Conservation (phyloP, 1,140 invertebrate species). For the Drepana arcuata region DNA sequence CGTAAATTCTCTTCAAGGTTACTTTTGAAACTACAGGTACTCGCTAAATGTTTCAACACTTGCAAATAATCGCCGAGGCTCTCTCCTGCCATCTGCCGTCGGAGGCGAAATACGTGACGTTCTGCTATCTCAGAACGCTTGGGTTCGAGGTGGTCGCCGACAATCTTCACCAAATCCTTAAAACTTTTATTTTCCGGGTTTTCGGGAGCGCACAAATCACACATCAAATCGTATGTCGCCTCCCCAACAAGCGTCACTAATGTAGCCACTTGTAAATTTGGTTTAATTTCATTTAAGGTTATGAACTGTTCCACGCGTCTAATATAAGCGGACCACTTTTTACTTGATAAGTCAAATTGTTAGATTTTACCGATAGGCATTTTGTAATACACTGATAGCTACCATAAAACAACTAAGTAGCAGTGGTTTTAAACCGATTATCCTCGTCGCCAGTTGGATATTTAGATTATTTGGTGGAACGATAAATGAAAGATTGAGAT, state of each 20-base stretch:
- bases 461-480: no score
- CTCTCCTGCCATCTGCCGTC: neutral
- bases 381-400: conserved; percentile 1
- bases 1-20: no score
- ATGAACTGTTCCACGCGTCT: conserved; percentile 8
- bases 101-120: conserved; percentile 1
- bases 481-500: no score
- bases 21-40: conserved; percentile 2
- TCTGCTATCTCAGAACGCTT: conserved; percentile 11
- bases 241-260: no score
- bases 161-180: conserved; percentile 10
- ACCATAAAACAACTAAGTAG: neutral
- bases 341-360: conserved; percentile 8
- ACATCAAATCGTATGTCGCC: no score
- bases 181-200: no score
- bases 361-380: conserved; percentile 17
- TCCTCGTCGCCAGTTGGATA: no score
- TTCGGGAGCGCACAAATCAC: no score
- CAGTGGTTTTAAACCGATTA: no score
- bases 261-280: no score
- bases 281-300: conserved; percentile 6
- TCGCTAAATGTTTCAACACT: conserved; percentile 2
- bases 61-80: neutral
- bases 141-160: conserved; percentile 10
- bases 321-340: conserved; percentile 9